phyloP scores from a whole-genome alignment of 35 echinoderm and acorn worm species.

The Apostichopus californicus region DNA sequence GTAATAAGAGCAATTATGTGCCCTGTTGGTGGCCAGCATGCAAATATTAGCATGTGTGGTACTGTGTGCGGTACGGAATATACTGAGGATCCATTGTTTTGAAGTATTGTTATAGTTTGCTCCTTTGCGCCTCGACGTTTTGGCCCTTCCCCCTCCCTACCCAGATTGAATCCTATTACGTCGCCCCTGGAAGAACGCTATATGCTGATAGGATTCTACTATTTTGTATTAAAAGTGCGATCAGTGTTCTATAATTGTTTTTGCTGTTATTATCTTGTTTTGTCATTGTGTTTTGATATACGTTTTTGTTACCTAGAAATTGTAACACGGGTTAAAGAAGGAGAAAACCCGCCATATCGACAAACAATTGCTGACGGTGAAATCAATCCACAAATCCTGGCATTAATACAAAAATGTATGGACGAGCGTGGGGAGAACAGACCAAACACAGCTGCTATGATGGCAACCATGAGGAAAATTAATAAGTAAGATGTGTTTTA shows the following conservation, averaged over 20 bases:
- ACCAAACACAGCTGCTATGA: slow-evolving; percentile 44
- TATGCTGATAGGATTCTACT: not conserved
- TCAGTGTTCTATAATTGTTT: not conserved
- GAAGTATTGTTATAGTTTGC: too few relatives aligned
- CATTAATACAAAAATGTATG: slow-evolving; percentile 65
- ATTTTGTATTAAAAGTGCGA: not conserved
- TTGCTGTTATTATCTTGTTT: not conserved
- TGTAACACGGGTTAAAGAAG: slow-evolving; percentile 30
- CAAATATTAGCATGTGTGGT: too few relatives aligned
- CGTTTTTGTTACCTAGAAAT: slow-evolving; percentile 52
- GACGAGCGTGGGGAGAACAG: slow-evolving; percentile 55
- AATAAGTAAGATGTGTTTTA: slow-evolving; percentile 59
- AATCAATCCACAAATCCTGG: slow-evolving; percentile 38
- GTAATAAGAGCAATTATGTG: too few relatives aligned
- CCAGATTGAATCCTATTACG: too few relatives aligned
- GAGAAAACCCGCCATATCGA: slow-evolving; percentile 52
- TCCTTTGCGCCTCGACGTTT: too few relatives aligned
- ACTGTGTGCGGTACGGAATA: too few relatives aligned
- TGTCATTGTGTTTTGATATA: not conserved
- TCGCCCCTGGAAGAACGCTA: not conserved
- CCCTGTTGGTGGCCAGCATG: too few relatives aligned
- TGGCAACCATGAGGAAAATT: slow-evolving; percentile 61
- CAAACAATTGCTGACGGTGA: slow-evolving; percentile 51
- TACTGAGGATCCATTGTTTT: too few relatives aligned
- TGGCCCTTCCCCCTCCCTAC: too few relatives aligned